A percentile compares a stretch with the other conserved stretches of the same genome.
Conservation (phyloP, 2,797 vertebrate genomes). For the Cynodonichthys magdalenae region DNA sequence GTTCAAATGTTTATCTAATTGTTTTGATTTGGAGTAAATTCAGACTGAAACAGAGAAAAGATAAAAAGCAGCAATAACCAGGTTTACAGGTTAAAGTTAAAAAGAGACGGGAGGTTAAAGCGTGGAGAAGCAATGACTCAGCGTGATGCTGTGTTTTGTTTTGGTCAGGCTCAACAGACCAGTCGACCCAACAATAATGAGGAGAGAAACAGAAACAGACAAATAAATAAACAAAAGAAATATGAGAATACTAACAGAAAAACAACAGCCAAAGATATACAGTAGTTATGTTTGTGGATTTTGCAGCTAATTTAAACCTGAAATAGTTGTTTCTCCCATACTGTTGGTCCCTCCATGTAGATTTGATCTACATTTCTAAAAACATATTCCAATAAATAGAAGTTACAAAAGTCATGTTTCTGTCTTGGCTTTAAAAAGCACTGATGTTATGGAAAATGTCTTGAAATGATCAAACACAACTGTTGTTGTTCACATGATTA, state of each 20-base stretch:
- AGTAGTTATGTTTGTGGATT: too few species aligned
- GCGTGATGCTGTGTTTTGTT: slow-evolving; percentile 71
- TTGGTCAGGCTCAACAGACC: slow-evolving; percentile 71
- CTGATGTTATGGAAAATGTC: too few species aligned
- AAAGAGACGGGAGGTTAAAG: slow-evolving; percentile 12
- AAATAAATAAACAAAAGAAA: slow-evolving; percentile 3
- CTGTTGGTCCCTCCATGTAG: too few species aligned
- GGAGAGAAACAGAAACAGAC: slow-evolving; percentile 22
- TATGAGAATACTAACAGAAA: neutral
- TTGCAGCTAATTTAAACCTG: too few species aligned
- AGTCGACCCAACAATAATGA: slow-evolving; percentile 62
- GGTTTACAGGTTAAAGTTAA: neutral
- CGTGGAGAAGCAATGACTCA: slow-evolving; percentile 56
- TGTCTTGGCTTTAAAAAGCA: too few species aligned
- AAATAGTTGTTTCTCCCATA: too few species aligned
- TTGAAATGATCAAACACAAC: too few species aligned
- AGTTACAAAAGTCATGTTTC: too few species aligned
- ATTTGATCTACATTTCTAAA: too few species aligned
- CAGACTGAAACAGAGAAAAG: neutral
- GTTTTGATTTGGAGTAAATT: neutral
- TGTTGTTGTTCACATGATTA: too few species aligned
- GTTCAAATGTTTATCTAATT: neutral
- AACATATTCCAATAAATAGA: too few species aligned
- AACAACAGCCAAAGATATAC: slow-evolving; percentile 5
- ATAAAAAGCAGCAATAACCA: neutral